Base-by-base conservation (phyloP, 2,797 vertebrate genomes). In the Galaxias olidus region DNA sequence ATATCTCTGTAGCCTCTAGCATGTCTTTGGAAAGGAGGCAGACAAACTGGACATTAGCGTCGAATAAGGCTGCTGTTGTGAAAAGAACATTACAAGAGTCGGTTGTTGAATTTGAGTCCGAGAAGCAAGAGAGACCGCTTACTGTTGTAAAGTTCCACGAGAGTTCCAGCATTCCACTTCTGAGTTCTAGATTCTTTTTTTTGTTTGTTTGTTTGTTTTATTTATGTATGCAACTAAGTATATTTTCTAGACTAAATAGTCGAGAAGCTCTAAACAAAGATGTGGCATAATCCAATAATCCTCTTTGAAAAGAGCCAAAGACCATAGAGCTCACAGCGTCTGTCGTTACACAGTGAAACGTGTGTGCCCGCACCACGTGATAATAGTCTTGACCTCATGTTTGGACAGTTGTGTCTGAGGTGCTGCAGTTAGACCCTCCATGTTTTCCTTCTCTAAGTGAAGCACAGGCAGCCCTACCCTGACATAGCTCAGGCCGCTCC, bases 1-100 rank as follows among this genome's bases (percentile, higher is more conserved):
- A 88, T 82, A 87, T 89, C 77, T 68, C 59, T 72, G 61, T 42
- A 69, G 73, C 77, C 66, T 42, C 55, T 61, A 45, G 60, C 44
- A 70, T n/a, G 70, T 76, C 77, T 79, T 65, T 65, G 68, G 47
- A 42, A 61, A 50, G 40, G 51, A 74, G 63, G 46, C 60, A 68
- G 73, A 19, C 6, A 52, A 63, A 15, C 68, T 69, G 70, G 11
- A 52, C 72, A 72, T 73, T 60, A 60, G 65, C 68, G 61, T 67
- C 63, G 78, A 72, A 63, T 56, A 55, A 55, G 62, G 68, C 68
- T 11, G 15, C 40, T 61, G n/a, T 50, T 75, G 61, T 80, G 72
- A 64, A 80, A 76, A 75, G 40, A 55, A 48, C 49, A 20, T 66
- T 56, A 71, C 69, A 71, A 73, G 68, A 76, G 9, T 44, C 57